Percentiles rank a stretch among this genome's conserved stretches.
These are phyloP conservation scores for Corythornis vintsioides DNA, from an alignment of 2,113 vertebrate species.

Conservation along the genomic window DNA sequence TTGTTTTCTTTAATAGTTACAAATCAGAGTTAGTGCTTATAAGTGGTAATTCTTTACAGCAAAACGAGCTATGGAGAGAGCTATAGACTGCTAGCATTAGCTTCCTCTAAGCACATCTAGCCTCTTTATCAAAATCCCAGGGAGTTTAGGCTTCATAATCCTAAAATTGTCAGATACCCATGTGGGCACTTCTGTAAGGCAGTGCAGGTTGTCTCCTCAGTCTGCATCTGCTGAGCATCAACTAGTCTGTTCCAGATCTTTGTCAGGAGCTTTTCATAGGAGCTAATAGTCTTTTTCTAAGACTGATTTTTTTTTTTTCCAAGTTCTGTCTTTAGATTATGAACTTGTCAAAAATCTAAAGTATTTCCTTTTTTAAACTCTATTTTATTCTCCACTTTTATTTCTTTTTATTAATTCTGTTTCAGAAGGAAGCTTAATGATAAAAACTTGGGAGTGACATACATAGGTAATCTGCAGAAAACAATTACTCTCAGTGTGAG, in stretches of 20 bases:
- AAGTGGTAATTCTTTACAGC: neutral
- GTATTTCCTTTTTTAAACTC: neutral
- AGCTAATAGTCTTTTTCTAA: neutral
- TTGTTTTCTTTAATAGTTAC: neutral
- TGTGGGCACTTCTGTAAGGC: fast-evolving
- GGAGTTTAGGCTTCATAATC: neutral
- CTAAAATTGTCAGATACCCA: neutral
- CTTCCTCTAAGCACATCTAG: neutral
- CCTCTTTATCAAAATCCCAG: neutral
- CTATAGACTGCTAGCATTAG: neutral
- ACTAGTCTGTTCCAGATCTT: neutral
- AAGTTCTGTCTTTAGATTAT: neutral
- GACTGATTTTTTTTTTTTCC: neutral
- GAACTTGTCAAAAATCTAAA: neutral
- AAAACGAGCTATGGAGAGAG: neutral
- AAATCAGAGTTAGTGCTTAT: neutral
- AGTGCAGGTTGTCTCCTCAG: neutral
- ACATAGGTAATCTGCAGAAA: neutral
- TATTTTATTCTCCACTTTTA: neutral
- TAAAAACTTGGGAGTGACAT: neutral
- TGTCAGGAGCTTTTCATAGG: neutral
- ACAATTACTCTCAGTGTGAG: conserved; percentile 7
- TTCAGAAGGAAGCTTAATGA: conserved; percentile 4
- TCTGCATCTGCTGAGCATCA: neutral
- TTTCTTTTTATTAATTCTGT: neutral